Evolutionary conservation across 2,888 invertebrate species (phyloP).

Genomic region (Leptinotarsa haldemani): DNA sequence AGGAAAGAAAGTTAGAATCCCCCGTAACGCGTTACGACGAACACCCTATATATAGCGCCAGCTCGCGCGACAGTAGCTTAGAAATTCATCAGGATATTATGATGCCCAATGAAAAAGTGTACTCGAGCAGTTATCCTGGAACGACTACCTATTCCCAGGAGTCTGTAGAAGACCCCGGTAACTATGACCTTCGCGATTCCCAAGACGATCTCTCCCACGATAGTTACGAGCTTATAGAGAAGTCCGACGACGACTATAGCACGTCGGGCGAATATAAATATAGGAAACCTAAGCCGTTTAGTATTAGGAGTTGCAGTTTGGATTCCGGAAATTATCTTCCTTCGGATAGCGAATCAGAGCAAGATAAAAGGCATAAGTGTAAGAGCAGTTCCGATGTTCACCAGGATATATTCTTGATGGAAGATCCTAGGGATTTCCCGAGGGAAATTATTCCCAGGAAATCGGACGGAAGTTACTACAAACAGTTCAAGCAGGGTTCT

Average conservation of each 20-base stretch:
- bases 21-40: constrained; percentile 81
- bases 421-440: constrained; percentile 80
- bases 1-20: constrained; percentile 71
- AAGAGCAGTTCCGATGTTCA: constrained; percentile 78
- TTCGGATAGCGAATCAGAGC: constrained; percentile 78
- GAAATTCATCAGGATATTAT: constrained; percentile 77
- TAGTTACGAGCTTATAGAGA: constrained; percentile 86
- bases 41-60: constrained; percentile 72
- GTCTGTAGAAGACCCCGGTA: constrained; percentile 74
- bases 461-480: constrained; percentile 80
- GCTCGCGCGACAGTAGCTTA: constrained; percentile 72
- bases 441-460: constrained; percentile 78
- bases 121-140: constrained; percentile 89
- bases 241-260: constrained; percentile 75
- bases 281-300: constrained; percentile 58
- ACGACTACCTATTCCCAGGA: constrained; percentile 76
- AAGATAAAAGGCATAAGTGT: constrained; percentile 71
- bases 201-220: constrained; percentile 91
- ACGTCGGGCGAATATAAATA: constrained; percentile 62
- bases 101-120: constrained; percentile 77
- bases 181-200: constrained; percentile 76
- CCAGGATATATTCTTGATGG: constrained; percentile 81
- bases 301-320: constrained; percentile 75
- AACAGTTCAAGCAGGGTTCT: constrained; percentile 75
- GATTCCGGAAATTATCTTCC: constrained; percentile 83